Percentiles rank a stretch among this genome's conserved stretches.
Conservation (phyloP, 2,113 vertebrate species). For the Dicrurus megarhynchus region DNA sequence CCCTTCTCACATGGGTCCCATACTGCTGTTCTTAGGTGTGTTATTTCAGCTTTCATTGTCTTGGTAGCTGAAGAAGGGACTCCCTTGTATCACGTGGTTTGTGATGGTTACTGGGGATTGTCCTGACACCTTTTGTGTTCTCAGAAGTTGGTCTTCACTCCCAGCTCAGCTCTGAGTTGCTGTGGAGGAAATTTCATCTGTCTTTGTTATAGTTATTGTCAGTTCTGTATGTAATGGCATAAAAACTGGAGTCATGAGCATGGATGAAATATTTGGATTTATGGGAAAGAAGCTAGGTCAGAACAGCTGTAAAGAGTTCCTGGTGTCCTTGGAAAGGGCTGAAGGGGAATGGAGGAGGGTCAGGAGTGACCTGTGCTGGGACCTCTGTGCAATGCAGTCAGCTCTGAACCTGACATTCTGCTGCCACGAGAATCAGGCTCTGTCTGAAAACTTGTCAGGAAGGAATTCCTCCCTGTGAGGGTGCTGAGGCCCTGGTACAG, state of each 20-base stretch:
- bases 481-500: fast-evolving
- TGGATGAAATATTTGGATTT: not conserved
- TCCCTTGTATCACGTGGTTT: not conserved
- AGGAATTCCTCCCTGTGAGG: not conserved
- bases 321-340: not conserved
- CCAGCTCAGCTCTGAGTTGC: not conserved
- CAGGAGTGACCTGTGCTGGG: not conserved
- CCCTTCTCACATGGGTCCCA: not conserved
- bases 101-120: not conserved
- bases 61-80: not conserved
- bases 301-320: not conserved
- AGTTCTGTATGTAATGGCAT: not conserved
- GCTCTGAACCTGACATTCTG: not conserved
- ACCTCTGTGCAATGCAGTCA: not conserved
- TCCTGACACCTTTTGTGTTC: not conserved
- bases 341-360: not conserved
- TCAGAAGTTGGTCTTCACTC: not conserved
- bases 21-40: not conserved
- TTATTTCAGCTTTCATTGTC: not conserved
- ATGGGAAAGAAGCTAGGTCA: not conserved
- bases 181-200: not conserved
- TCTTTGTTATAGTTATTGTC: not conserved
- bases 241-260: not conserved
- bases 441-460: not conserved
- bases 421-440: not conserved